A percentile compares a stretch with the other conserved stretches of the same genome.
Conservation (phyloP, 2,113 vertebrate species). For the Zingel zingel region DNA sequence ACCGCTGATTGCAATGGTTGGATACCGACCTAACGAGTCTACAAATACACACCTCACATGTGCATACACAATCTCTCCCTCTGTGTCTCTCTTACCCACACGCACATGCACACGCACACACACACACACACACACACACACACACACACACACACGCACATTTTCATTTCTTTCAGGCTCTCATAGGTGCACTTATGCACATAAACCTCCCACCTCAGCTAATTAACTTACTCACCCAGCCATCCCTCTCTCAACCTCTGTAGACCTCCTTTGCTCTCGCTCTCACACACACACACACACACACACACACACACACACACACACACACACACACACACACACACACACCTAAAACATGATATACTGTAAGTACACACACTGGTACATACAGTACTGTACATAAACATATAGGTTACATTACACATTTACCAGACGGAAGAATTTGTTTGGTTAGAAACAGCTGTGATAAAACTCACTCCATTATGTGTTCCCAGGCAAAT, state of each 20-base stretch:
- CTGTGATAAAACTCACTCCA: neutral
- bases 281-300: slow-evolving; percentile 18
- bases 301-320: slow-evolving; percentile 25
- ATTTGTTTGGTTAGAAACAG: neutral
- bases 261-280: slow-evolving; percentile 18
- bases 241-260: slow-evolving; percentile 48
- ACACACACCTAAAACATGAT: neutral
- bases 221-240: slow-evolving; percentile 71
- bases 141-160: slow-evolving; percentile 29
- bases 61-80: neutral
- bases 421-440: neutral
- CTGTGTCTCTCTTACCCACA: slow-evolving; percentile 3
- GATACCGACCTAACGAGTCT: slow-evolving; percentile 75
- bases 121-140: slow-evolving; percentile 5
- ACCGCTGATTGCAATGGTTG: slow-evolving; percentile 79
- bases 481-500: neutral
- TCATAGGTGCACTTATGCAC: slow-evolving; percentile 72
- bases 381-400: neutral
- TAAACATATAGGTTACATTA: neutral
- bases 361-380: neutral
- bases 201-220: slow-evolving; percentile 74
- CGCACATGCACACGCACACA: slow-evolving; percentile 10
- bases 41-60: slow-evolving; percentile 43
- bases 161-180: slow-evolving; percentile 65
- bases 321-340: neutral